Evolutionary conservation across 2,888 invertebrate genomes (phyloP), one percentile per base, ranked within the genome.

Genomic region (Epinotia nisella): DNA sequence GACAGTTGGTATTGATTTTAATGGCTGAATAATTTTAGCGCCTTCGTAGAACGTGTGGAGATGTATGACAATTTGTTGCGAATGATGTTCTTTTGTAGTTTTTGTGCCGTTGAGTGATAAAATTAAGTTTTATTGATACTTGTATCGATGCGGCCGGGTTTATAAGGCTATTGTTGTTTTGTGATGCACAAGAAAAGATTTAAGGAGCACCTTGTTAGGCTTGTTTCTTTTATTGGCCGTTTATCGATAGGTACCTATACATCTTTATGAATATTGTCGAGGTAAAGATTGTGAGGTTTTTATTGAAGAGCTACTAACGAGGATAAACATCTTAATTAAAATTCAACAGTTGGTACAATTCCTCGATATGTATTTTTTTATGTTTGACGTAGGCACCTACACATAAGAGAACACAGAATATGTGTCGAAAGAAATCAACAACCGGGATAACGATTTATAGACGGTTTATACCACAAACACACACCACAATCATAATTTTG

Each of bases 61-160:
- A 76, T 69, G 75, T 82, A 78, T 80, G 83, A 88, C 88, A 90
- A 92, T 92, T 92, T 91, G 91, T 90, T 87, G 83, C 85, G 78
- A 86, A 89, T 88, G 81, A 85, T 87, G 82, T 82, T 85, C 79
- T 80, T 81, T 84, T 82, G 79, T 79, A 78, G 75, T 64, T 60
- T 71, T 76, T 70, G 71, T 74, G 39, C 35, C 65, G 64, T 4
- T 15, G 68, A 53, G 73, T 73, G 68, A 73, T 73, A 73, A 73
- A 73, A 69, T 73, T 69, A 64, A 68, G 58, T 73, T 73, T 73
- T 73, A 73, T 73, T 73, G 73, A 64, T 62, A 64, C 69, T 73
- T 58, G 64, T 51, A 72, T 72, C 64, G 70, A 51, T 64, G 70
- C 49, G 55, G 62, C 39, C 19, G 17, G 19, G 39, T 69, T 69